Base-by-base conservation (phyloP, 2,113 vertebrate species). In the Sakesphorus luctuosus region DNA sequence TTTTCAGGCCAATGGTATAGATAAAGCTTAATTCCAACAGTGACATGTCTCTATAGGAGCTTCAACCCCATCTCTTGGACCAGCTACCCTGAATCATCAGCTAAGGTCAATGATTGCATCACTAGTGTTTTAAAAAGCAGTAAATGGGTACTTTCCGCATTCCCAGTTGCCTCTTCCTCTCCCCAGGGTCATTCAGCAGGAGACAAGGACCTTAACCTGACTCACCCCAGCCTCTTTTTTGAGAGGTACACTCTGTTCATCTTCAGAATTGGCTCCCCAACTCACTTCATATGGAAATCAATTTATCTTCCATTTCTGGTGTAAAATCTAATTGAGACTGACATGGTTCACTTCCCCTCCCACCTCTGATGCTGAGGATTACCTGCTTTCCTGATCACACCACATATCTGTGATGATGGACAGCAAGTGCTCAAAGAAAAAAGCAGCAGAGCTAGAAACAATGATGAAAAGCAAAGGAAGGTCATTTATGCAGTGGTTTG, bases 201-300 rank as follows among this genome's bases (percentile, higher is more conserved):
- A 92, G 68, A 50, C 38, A 86, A 61, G 53, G 38, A 94, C 63
- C 44, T 86, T 40, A 85, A 8, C 9, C 49, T 83, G 61, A 44
- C 67, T 46, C n/a, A 50, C 2, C 47, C 50, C 2, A 2, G 29
- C n/a, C 55, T 85, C 35, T 76, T 49, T 28, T 69, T 6, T 63
- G 38, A 3, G 2, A 73, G 35, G 36, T 18, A 83, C 8, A 33
- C 14, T 38, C 58, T 50, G 17, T 26, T 69, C 36, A 59, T 84
- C 67, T 93, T 93, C 80, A 95, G 90, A 96, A 94, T 36, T 62
- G 79, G 50, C 61, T 96, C 77, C 79, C 62, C 93, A 92, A 63
- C 67, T 97, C 97, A 83, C 62, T 85, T 95, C 88, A 84, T 47
- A 87, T 15, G 35, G 36, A 84, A 94, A 92, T 83, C 36, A 74